phyloP scores from a whole-genome alignment of 2,797 vertebrate genomes.

The Melanitta fusca region DNA sequence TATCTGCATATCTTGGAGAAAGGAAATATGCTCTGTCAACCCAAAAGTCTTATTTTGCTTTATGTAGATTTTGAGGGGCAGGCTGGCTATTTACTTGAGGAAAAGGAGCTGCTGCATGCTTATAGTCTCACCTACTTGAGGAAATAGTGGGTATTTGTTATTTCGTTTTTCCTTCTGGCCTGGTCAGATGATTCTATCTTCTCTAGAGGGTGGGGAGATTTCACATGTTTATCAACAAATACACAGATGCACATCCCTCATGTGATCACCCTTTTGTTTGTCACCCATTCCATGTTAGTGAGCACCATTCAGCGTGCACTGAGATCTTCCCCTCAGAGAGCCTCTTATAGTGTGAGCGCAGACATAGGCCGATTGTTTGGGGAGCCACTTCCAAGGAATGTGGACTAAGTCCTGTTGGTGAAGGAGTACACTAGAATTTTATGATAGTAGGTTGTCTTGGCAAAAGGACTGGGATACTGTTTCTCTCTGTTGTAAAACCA shows the following conservation, averaged over 20 bases:
- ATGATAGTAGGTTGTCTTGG: neutral
- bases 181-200: neutral
- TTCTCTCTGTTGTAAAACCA: slow-evolving; percentile 11
- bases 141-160: neutral
- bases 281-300: neutral
- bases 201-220: neutral
- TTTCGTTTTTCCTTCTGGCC: neutral
- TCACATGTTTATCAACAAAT: neutral
- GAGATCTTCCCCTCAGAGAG: neutral
- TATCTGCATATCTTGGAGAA: slow-evolving; percentile 60
- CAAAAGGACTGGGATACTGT: neutral
- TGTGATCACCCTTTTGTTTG: neutral
- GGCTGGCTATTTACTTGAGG: slow-evolving; percentile 1
- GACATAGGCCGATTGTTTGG: fast-evolving
- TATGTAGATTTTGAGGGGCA: neutral
- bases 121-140: neutral
- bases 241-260: neutral
- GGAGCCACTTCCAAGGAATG: neutral
- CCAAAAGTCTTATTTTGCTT: slow-evolving; percentile 41
- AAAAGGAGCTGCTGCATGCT: slow-evolving; percentile 5
- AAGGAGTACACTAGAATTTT: neutral
- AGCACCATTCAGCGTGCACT: neutral
- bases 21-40: slow-evolving; percentile 59
- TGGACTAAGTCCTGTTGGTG: neutral
- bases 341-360: neutral